Percentiles rank a stretch among this genome's conserved stretches.
Conservation (phyloP, 2,113 vertebrate species). For the Microtus pennsylvanicus region DNA sequence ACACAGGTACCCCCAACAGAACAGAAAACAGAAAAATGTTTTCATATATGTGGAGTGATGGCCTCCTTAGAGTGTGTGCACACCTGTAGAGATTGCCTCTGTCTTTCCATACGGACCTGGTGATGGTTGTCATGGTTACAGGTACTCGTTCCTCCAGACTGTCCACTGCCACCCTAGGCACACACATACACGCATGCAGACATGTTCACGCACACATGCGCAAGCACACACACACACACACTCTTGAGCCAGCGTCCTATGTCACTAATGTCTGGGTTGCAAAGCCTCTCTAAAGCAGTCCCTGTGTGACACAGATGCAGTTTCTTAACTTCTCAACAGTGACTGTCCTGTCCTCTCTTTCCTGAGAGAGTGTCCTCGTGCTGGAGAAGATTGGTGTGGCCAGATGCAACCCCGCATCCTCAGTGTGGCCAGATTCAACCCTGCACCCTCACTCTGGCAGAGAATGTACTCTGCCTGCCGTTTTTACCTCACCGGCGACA, state of each 20-base stretch:
- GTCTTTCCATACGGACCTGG: background rate
- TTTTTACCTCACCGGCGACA: rapidly evolving
- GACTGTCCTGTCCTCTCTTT: rapidly evolving
- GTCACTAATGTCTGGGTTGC: background rate
- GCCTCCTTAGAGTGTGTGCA: background rate
- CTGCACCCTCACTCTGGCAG: background rate
- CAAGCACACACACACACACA: too few relatives aligned
- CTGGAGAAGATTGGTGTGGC: background rate
- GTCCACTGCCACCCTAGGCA: background rate
- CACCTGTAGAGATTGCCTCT: too few relatives aligned
- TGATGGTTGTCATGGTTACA: background rate
- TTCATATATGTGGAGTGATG: background rate
- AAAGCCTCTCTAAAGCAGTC: background rate
- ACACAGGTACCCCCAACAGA: rapidly evolving
- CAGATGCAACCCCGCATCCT: rapidly evolving
- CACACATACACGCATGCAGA: too few relatives aligned
- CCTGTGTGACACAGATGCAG: background rate
- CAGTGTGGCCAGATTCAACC: background rate
- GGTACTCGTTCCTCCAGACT: background rate
- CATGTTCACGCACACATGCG: rapidly evolving
- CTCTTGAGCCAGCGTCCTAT: background rate
- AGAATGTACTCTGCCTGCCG: background rate
- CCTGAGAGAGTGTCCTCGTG: background rate
- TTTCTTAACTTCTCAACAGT: background rate
- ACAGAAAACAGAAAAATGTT: too few relatives aligned